Evolutionary conservation across 2,888 invertebrate genomes (phyloP).

Genomic region (Pyrrhia umbra): DNA sequence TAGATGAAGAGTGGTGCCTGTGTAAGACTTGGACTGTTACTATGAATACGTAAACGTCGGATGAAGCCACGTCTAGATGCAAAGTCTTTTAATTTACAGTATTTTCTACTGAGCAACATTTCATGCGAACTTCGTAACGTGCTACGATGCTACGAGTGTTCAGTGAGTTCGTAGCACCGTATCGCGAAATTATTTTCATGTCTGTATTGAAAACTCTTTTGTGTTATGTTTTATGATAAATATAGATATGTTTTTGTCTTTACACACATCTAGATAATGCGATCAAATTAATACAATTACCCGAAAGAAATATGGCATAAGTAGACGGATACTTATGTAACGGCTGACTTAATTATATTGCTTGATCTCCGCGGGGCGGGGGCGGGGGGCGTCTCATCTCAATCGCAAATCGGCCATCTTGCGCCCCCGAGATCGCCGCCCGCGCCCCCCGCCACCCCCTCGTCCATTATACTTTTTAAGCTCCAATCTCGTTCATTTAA

Average conservation of each 20-base stretch:
- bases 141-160: slow-evolving; percentile 56
- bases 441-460: slow-evolving; percentile 83
- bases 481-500: slow-evolving; percentile 93
- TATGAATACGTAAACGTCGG: slow-evolving; percentile 82
- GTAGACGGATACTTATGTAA: slow-evolving; percentile 74
- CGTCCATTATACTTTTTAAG: slow-evolving; percentile 93
- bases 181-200: slow-evolving; percentile 36
- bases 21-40: slow-evolving; percentile 80
- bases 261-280: slow-evolving; percentile 25
- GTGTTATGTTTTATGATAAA: slow-evolving; percentile 6
- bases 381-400: slow-evolving; percentile 87
- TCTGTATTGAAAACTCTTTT: slow-evolving; percentile 9
- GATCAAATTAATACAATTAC: slow-evolving; percentile 42
- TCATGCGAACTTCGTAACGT: slow-evolving; percentile 43
- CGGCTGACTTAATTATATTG: slow-evolving; percentile 87
- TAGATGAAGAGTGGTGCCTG: slow-evolving; percentile 81
- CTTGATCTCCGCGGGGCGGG: slow-evolving; percentile 84
- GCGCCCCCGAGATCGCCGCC: slow-evolving; percentile 87
- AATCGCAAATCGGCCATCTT: slow-evolving; percentile 91
- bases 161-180: slow-evolving; percentile 45
- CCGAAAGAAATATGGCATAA: slow-evolving; percentile 52
- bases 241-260: slow-evolving; percentile 1
- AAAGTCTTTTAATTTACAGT: slow-evolving; percentile 62
- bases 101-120: slow-evolving; percentile 46
- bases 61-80: slow-evolving; percentile 75